These are phyloP conservation scores for Acronicta aceris DNA, from an alignment of 2,888 invertebrate species.

Conservation along the genomic window DNA sequence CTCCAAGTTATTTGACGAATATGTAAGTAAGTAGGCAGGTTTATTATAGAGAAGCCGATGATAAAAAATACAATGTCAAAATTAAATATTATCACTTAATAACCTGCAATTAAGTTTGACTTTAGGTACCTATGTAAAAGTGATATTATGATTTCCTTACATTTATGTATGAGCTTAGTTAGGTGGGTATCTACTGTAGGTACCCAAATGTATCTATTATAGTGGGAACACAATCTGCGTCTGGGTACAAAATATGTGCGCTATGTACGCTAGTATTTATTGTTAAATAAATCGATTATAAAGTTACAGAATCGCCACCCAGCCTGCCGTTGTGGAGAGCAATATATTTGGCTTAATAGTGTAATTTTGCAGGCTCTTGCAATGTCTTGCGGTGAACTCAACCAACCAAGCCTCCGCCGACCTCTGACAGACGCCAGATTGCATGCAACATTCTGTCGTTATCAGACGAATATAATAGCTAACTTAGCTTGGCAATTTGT, in stretches of 20 bases:
- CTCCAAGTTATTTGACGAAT: no score
- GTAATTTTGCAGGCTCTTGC: slow-evolving; percentile 75
- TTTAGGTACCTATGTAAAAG: no score
- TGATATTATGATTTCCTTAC: no score
- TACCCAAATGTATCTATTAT: no score
- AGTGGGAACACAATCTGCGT: neutral
- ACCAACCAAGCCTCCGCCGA: slow-evolving; percentile 62
- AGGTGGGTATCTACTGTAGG: no score
- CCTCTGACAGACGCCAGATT: slow-evolving; percentile 69
- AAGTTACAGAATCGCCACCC: slow-evolving; percentile 64
- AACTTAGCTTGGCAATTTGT: slow-evolving; percentile 23
- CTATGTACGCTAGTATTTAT: slow-evolving; percentile 19
- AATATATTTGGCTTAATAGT: slow-evolving; percentile 77
- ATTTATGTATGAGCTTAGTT: no score
- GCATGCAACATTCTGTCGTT: slow-evolving; percentile 63
- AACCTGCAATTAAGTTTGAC: no score
- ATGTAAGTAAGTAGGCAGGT: no score
- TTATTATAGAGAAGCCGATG: no score
- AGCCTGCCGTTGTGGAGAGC: slow-evolving; percentile 63
- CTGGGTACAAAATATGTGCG: neutral
- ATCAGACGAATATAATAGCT: slow-evolving; percentile 43
- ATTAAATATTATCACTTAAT: no score
- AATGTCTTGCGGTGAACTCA: slow-evolving; percentile 75
- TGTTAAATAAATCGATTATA: slow-evolving; percentile 67
- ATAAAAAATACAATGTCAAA: no score